A percentile compares a stretch with the other conserved stretches of the same genome.
Conservation (phyloP, 2,797 vertebrate genomes). For the Tympanoctomys barrerae region DNA sequence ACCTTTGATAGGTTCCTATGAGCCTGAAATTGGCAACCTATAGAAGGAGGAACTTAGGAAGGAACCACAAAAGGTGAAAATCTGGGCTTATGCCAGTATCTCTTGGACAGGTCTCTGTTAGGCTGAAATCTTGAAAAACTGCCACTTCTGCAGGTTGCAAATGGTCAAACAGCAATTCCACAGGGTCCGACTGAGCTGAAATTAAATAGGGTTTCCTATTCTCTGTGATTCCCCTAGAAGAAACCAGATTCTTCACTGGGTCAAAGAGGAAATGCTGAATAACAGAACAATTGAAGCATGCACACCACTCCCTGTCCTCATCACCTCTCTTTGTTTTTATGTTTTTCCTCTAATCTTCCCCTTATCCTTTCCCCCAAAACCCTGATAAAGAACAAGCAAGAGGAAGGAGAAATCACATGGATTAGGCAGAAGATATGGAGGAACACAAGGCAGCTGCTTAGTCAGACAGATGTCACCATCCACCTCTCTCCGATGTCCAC, state of each 20-base stretch:
- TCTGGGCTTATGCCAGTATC: not conserved
- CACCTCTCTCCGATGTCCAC: not conserved
- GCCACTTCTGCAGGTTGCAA: not conserved
- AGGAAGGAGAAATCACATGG: not conserved
- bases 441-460: not conserved
- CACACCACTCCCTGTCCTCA: not conserved
- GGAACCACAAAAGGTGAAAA: not conserved
- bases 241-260: not conserved
- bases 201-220: not conserved
- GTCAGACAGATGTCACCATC: not conserved
- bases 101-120: not conserved
- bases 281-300: not conserved
- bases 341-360: not conserved
- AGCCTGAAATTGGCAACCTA: not conserved
- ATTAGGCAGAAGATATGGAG: not conserved
- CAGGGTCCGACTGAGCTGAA: not conserved
- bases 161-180: not conserved
- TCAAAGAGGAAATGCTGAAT: constrained; percentile 36
- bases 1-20: not conserved
- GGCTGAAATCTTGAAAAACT: not conserved
- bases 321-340: not conserved
- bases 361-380: not conserved
- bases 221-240: not conserved
- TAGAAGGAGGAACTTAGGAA: not conserved
- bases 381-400: constrained; percentile 7